Conservation (phyloP, 2,888 invertebrate genomes). For the Phengaris alcon region DNA sequence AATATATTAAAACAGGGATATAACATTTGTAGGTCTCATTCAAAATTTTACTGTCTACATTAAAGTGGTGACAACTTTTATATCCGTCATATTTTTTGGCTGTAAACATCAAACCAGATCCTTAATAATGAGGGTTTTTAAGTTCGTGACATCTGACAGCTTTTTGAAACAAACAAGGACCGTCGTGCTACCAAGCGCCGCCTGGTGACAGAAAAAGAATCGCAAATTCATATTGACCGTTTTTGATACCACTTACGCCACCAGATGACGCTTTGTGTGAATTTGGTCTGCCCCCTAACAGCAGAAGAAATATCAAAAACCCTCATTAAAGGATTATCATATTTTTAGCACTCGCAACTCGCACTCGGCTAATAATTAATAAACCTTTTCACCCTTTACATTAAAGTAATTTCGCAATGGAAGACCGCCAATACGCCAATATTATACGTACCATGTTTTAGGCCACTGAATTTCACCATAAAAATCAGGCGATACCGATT, state of each 20-base stretch:
- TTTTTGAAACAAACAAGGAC: too few species aligned
- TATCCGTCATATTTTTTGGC: background rate
- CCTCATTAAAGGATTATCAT: background rate
- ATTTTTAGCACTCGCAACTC: background rate
- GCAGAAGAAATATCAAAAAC: too few species aligned
- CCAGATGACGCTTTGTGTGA: too few species aligned
- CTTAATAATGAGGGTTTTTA: background rate
- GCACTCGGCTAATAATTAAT: too few species aligned
- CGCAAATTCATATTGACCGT: too few species aligned
- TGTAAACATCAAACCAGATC: background rate
- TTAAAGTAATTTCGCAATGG: background rate
- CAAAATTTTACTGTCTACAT: background rate
- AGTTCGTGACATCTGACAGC: too few species aligned
- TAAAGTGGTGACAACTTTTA: background rate
- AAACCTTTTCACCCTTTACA: background rate
- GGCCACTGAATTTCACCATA: conserved; percentile 23
- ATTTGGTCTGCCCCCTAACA: too few species aligned
- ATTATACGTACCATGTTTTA: background rate
- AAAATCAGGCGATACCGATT: conserved; percentile 32
- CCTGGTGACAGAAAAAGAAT: too few species aligned
- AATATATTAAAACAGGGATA: background rate
- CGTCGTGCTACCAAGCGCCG: too few species aligned
- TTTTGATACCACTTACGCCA: too few species aligned
- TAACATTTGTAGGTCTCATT: background rate
- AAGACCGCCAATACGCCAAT: background rate